Conservation (phyloP, 2,797 vertebrate species). For the Sarcophilus harrisii region DNA sequence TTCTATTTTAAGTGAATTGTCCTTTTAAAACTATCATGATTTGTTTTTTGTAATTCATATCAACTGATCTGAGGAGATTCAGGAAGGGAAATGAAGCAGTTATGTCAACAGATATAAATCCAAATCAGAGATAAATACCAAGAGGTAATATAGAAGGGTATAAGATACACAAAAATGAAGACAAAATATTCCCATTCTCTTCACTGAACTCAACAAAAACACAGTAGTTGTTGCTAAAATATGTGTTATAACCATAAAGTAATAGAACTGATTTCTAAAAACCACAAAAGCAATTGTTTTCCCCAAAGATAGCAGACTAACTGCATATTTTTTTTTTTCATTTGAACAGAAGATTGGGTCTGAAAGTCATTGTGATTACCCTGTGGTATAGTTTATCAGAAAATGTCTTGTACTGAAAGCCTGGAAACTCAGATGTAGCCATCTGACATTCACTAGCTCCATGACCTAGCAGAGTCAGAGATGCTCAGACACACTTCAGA, state of each 20-base stretch:
- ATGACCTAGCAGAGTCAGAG: neutral
- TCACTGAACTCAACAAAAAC: neutral
- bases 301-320: neutral
- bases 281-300: slow-evolving; percentile 30
- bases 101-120: neutral
- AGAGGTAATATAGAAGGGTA: neutral
- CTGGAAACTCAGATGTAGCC: neutral
- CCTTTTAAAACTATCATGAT: neutral
- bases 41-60: neutral
- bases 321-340: neutral
- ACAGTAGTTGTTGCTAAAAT: slow-evolving; percentile 22
- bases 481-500: neutral
- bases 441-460: neutral
- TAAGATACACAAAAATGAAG: neutral
- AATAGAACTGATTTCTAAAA: slow-evolving; percentile 51
- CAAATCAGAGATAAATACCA: neutral
- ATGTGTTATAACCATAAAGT: neutral
- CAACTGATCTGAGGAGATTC: neutral
- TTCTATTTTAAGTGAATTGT: neutral
- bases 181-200: neutral
- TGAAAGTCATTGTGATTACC: neutral
- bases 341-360: neutral
- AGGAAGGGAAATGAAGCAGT: neutral
- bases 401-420: neutral
- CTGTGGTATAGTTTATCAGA: neutral